These are phyloP conservation scores for Drosophila rellima DNA, from an alignment of 2,888 invertebrate species.

Conservation along the genomic window DNA sequence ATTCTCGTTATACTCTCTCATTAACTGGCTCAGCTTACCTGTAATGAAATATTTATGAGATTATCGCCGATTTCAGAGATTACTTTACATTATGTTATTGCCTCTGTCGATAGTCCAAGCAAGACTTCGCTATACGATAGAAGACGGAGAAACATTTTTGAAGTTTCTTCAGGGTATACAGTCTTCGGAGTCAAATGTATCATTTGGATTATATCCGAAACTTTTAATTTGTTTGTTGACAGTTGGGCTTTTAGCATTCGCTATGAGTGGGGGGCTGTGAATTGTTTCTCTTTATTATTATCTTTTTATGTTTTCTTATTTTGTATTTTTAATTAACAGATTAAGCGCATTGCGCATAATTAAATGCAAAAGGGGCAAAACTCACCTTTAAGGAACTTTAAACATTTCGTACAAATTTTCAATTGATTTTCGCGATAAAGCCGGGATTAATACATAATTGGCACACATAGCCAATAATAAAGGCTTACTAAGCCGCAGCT, in stretches of 20 bases:
- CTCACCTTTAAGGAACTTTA: constrained; percentile 35
- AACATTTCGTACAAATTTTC: constrained; percentile 23
- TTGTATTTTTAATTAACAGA: constrained; percentile 73
- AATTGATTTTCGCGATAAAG: constrained; percentile 52
- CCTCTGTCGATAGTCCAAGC: neutral
- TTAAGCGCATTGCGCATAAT: constrained; percentile 54
- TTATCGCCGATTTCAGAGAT: constrained; percentile 8
- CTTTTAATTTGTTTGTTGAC: constrained; percentile 42
- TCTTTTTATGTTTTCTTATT: constrained; percentile 54
- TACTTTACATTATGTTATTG: neutral
- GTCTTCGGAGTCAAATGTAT: neutral
- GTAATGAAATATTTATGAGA: constrained; percentile 10
- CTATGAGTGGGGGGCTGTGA: constrained; percentile 31
- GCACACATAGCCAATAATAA: constrained; percentile 48
- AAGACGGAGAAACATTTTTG: neutral
- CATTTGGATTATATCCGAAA: neutral
- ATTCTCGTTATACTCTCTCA: constrained; percentile 34
- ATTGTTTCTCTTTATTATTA: constrained; percentile 66
- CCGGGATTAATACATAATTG: constrained; percentile 67
- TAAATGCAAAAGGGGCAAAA: constrained; percentile 1
- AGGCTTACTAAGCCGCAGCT: constrained; percentile 59
- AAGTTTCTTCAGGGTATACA: constrained; percentile 30
- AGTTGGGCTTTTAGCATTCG: constrained; percentile 53
- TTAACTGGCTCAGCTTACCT: constrained; percentile 13
- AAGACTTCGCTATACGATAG: neutral